Percentiles rank a stretch among this genome's conserved stretches.
Evolutionary conservation across 2,797 vertebrate species (phyloP).

Genomic region (Enteromius paludinosus): DNA sequence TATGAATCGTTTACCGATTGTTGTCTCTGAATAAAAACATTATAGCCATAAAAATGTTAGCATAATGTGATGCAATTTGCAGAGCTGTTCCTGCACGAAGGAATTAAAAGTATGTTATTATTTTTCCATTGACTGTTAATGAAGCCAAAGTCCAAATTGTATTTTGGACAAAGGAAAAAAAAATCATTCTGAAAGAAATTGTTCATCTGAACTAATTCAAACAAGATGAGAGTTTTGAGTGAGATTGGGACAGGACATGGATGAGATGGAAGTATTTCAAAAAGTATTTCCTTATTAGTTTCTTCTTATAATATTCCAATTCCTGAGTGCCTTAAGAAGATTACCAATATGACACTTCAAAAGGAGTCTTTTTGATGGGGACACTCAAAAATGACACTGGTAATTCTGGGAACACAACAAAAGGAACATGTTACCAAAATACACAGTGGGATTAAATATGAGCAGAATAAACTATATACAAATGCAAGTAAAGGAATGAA

Average conservation of each 20-base stretch:
- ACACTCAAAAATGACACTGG: background rate
- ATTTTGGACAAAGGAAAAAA: background rate
- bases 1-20: background rate
- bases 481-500: background rate
- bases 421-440: background rate
- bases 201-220: background rate
- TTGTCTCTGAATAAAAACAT: background rate
- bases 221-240: background rate
- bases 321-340: conserved; percentile 6
- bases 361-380: background rate
- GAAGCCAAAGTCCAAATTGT: background rate
- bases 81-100: background rate
- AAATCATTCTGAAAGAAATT: background rate
- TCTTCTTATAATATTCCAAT: conserved; percentile 59
- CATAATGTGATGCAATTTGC: background rate
- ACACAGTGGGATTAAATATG: background rate
- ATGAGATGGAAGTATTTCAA: background rate
- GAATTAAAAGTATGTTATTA: background rate
- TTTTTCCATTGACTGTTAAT: background rate
- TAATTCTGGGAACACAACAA: background rate
- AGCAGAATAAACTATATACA: background rate
- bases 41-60: background rate
- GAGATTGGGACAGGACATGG: background rate
- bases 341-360: conserved; percentile 56
- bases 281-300: conserved; percentile 55